These are phyloP conservation scores for Hystrix cristata DNA, from an alignment of 2,113 vertebrate genomes.

Conservation along the genomic window DNA sequence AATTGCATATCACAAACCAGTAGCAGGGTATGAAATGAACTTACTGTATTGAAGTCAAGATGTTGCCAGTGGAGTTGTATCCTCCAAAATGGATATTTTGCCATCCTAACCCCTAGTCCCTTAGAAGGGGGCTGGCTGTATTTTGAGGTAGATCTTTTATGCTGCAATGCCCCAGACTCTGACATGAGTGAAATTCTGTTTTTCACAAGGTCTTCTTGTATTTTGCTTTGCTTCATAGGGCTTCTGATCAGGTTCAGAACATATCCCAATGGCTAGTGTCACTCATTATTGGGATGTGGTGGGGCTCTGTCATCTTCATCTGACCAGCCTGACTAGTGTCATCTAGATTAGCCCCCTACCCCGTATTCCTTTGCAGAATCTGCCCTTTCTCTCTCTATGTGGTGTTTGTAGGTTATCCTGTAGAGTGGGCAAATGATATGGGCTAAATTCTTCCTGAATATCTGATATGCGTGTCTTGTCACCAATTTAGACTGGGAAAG, in stretches of 20 bases:
- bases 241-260: background rate
- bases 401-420: background rate
- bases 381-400: background rate
- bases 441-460: background rate
- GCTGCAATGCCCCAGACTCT: background rate
- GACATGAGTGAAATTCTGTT: background rate
- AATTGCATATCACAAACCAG: background rate
- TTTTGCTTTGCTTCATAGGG: background rate
- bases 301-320: background rate
- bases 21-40: background rate
- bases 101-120: background rate
- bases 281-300: background rate
- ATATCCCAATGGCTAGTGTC: background rate
- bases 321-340: background rate
- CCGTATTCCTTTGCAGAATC: too few species aligned
- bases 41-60: background rate
- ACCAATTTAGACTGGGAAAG: too few species aligned
- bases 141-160: background rate
- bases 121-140: background rate
- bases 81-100: background rate
- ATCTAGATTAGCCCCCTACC: background rate
- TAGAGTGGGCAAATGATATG: background rate
- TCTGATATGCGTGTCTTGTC: too few species aligned
- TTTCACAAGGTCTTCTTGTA: background rate
- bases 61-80: background rate